phyloP scores from a whole-genome alignment of 2,113 vertebrate genomes.

The Anser brachyrhynchus region DNA sequence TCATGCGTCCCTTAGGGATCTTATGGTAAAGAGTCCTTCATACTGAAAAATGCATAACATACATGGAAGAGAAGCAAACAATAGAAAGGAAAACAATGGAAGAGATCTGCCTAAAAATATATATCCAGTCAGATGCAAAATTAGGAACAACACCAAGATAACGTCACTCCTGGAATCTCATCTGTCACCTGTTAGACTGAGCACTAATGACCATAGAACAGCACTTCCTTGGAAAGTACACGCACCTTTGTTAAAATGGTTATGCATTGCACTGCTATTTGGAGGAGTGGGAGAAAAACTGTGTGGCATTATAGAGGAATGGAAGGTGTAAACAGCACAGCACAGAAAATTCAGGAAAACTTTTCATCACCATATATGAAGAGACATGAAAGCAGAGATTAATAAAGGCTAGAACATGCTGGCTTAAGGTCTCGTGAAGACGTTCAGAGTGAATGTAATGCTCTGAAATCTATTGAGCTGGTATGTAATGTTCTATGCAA shows the following conservation, averaged over 20 bases:
- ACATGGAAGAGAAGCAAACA: not conserved
- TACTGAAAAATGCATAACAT: not conserved
- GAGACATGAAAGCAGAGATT: not conserved
- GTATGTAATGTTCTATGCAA: not conserved
- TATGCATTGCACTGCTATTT: not conserved
- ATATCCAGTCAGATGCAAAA: not conserved
- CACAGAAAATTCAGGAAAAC: not conserved
- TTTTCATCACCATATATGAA: not conserved
- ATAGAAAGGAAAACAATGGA: not conserved
- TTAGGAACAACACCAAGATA: not conserved
- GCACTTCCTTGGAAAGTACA: not conserved
- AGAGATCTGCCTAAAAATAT: not conserved
- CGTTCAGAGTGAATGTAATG: not conserved
- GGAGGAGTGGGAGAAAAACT: not conserved
- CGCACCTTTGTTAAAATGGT: not conserved
- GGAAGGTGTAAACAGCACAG: not conserved
- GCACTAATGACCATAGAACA: fast-evolving
- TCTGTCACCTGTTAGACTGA: not conserved
- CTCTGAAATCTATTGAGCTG: not conserved
- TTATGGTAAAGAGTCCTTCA: not conserved
- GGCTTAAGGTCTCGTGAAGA: not conserved
- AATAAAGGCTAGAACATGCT: not conserved
- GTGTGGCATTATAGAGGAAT: not conserved
- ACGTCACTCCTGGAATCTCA: not conserved
- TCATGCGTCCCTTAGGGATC: not conserved